Base-by-base conservation (phyloP, 2,888 invertebrate species). In the Aphidius colemani region DNA sequence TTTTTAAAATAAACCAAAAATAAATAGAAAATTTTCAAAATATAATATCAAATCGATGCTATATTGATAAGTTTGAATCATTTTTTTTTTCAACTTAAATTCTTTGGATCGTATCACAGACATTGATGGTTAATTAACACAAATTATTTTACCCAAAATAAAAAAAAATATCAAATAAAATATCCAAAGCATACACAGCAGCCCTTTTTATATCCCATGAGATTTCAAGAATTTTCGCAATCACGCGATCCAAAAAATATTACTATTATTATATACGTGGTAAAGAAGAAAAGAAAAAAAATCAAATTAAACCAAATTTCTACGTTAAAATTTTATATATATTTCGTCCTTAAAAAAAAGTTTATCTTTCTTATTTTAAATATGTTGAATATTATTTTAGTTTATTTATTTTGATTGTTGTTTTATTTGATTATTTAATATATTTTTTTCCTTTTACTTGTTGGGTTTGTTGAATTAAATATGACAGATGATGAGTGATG, bases 121-220 rank as follows among this genome's bases (percentile, higher is more conserved):
- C 70, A 70, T 72, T 74, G 70, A 71, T 73, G 68, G 73, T 67
- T 76, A 78, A 78, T 79, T 79, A 79, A 79, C 78, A 77, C 75
- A 78, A 18, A 78, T 79, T 79, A 79, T 73, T 73, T 72, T 67
- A 69, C 71, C 66, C 69, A 70, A 45, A 57, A 69, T 69, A 69
- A 69, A 68, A 61, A 64, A 48, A 58, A 39, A 53, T 61, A 66
- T 69, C n/a, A n/a, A 18, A 18, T 18, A 18, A 18, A 18, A 18
- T 18, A 18, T 18, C 13, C 13, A 18, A 18, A 18, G 2, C 13
- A 18, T 18, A 18, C 13, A 18, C 13, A 18, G 13, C 13, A 18
- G 13, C 67, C 66, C 70, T 72, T 72, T 73, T 75, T 75, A 74
- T 73, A 72, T 71, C 67, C 71, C 68, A 70, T 68, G 63, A 67